phyloP scores from a whole-genome alignment of 2,797 vertebrate genomes.

The Antennarius maculatus region DNA sequence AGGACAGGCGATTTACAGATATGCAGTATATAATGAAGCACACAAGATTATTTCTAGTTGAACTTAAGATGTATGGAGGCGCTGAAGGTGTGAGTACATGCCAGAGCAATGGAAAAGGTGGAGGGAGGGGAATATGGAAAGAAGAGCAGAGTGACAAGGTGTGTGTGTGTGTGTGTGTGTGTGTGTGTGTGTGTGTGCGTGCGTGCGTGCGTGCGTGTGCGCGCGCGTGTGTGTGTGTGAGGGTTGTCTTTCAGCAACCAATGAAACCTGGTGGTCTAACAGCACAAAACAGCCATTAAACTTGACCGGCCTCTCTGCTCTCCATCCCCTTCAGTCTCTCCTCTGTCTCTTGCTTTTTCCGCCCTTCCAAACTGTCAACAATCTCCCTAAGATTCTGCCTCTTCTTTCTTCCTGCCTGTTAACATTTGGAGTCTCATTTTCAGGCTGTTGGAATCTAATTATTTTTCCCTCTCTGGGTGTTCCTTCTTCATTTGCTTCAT shows the following conservation, averaged over 20 bases:
- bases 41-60: background rate
- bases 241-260: conserved; percentile 58
- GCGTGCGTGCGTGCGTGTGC: conserved; percentile 25
- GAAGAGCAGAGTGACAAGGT: conserved; percentile 16
- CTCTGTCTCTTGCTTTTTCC: conserved; percentile 31
- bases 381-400: conserved; percentile 8
- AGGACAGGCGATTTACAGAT: background rate
- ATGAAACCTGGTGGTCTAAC: conserved; percentile 68
- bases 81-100: conserved; percentile 19
- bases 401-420: background rate
- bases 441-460: conserved; percentile 33
- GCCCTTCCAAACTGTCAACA: background rate
- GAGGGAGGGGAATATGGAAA: conserved; percentile 57
- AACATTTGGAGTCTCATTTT: conserved; percentile 20
- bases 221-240: too few species aligned
- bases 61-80: conserved; percentile 13
- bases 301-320: conserved; percentile 52
- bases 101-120: conserved; percentile 53
- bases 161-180: conserved; percentile 33
- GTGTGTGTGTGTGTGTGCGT: conserved; percentile 12
- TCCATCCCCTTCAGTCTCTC: conserved; percentile 41
- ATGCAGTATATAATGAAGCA: background rate
- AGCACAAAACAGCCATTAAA: conserved; percentile 74
- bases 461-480: conserved; percentile 26
- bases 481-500: conserved; percentile 43